These are phyloP conservation scores for Eristalinus aeneus DNA, from an alignment of 2,888 invertebrate species.

Conservation along the genomic window DNA sequence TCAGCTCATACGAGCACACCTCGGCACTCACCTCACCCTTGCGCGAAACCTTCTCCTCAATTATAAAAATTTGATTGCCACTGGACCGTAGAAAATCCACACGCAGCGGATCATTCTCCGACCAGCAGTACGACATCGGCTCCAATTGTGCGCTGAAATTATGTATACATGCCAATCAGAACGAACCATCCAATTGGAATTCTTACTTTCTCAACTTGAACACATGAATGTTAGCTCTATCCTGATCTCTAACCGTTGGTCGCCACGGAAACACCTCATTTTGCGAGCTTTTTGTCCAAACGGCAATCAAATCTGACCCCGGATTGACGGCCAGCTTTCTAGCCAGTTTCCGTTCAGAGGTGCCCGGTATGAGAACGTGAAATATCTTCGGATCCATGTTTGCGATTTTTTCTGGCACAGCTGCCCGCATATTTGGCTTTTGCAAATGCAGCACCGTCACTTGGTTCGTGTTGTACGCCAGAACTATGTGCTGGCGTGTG, in stretches of 20 bases:
- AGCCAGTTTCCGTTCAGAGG: conserved; percentile 77
- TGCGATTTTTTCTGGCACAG: conserved; percentile 83
- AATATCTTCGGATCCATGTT: conserved; percentile 86
- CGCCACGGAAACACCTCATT: conserved; percentile 97
- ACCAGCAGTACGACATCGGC: conserved; percentile 89
- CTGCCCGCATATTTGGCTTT: conserved; percentile 82
- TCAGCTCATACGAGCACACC: conserved; percentile 84
- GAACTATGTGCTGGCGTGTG: conserved; percentile 85
- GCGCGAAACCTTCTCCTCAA: conserved; percentile 90
- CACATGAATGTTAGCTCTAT: conserved; percentile 93
- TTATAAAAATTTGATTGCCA: conserved; percentile 87
- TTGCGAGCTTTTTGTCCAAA: conserved; percentile 92
- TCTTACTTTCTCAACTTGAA: conserved; percentile 87
- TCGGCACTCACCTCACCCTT: conserved; percentile 88
- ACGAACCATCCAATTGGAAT: conserved; percentile 21
- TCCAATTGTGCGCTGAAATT: conserved; percentile 85
- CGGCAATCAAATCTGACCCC: conserved; percentile 83
- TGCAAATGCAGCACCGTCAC: conserved; percentile 86
- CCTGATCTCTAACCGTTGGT: conserved; percentile 90
- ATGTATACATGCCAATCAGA: conserved; percentile 29
- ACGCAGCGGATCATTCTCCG: conserved; percentile 93
- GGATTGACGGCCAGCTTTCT: conserved; percentile 79
- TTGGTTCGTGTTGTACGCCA: conserved; percentile 86
- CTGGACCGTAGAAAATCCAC: conserved; percentile 88
- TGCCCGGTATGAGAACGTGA: conserved; percentile 81